phyloP scores from a whole-genome alignment of 2,797 vertebrate species.

The Rhinophrynus dorsalis region DNA sequence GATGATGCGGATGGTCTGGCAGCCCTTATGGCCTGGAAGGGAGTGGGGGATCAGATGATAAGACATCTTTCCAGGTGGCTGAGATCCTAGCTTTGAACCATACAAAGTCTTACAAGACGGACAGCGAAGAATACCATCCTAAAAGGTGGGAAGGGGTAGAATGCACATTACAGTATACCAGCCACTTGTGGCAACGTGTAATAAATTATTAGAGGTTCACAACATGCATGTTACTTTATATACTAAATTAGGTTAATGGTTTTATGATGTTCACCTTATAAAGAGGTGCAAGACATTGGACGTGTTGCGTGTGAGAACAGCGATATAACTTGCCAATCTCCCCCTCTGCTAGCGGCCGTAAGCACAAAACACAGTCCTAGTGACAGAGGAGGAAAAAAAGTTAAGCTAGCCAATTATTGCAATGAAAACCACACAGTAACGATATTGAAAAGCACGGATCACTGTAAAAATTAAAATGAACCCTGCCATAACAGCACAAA shows the following conservation, averaged over 20 bases:
- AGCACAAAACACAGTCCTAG: conserved; percentile 7
- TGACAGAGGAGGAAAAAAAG: neutral
- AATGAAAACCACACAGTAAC: too few relatives aligned
- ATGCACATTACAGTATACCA: neutral
- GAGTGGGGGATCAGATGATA: conserved; percentile 96
- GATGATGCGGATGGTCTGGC: conserved; percentile 95
- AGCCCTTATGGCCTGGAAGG: conserved; percentile 89
- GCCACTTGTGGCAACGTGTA: too few relatives aligned
- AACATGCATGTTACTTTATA: neutral
- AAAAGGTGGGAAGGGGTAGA: neutral
- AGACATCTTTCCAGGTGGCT: conserved; percentile 97
- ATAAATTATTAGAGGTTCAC: neutral
- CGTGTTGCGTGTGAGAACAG: conserved; percentile 30
- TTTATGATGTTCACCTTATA: conserved; percentile 16
- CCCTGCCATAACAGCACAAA: too few relatives aligned
- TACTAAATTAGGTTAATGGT: too few relatives aligned
- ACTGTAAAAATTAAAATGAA: too few relatives aligned
- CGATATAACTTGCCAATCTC: conserved; percentile 73
- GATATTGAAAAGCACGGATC: too few relatives aligned
- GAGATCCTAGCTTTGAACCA: conserved; percentile 93
- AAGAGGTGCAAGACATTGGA: conserved; percentile 22
- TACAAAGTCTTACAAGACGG: conserved; percentile 97
- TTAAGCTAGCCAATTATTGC: too few relatives aligned
- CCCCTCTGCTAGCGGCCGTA: conserved; percentile 60
- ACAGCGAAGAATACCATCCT: conserved; percentile 95